These are phyloP conservation scores for Nyctereutes procyonoides DNA, from an alignment of 2,113 vertebrate species.

Conservation along the genomic window DNA sequence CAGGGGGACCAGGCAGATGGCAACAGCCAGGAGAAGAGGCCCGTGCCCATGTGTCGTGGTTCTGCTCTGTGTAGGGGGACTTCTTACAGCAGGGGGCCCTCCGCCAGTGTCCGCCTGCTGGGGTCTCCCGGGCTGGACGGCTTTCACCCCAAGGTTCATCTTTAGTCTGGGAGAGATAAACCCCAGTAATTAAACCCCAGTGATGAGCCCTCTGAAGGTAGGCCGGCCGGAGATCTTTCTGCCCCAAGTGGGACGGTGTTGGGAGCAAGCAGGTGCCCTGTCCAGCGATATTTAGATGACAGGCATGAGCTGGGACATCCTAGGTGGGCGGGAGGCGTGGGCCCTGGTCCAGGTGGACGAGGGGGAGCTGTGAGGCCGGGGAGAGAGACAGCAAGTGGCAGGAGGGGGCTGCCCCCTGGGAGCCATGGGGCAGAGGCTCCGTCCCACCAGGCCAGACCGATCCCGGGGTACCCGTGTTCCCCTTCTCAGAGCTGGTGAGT, in stretches of 20 bases:
- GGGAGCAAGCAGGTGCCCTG: neutral
- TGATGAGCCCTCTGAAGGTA: accelerated
- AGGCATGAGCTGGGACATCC: no score
- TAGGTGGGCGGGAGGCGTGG: accelerated
- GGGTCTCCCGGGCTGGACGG: neutral
- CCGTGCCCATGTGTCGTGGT: neutral
- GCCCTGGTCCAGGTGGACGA: neutral
- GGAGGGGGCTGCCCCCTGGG: accelerated
- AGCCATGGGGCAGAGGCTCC: accelerated
- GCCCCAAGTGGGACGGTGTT: neutral
- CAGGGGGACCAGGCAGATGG: neutral
- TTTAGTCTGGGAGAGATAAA: neutral
- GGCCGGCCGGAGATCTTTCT: accelerated
- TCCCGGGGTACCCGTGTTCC: neutral
- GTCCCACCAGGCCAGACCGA: neutral
- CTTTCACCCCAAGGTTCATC: neutral
- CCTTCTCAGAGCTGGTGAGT: neutral
- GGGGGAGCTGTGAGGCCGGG: neutral
- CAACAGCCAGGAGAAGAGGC: neutral
- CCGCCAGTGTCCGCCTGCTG: neutral
- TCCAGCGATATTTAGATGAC: neutral
- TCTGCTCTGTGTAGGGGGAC: neutral
- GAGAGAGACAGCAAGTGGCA: neutral
- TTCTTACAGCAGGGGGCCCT: slow-evolving; percentile 5
- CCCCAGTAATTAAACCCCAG: neutral